A percentile compares a stretch with the other conserved stretches of the same genome.
phyloP scores from a whole-genome alignment of 2,888 invertebrate genomes.

The Drosophila fungiperda region DNA sequence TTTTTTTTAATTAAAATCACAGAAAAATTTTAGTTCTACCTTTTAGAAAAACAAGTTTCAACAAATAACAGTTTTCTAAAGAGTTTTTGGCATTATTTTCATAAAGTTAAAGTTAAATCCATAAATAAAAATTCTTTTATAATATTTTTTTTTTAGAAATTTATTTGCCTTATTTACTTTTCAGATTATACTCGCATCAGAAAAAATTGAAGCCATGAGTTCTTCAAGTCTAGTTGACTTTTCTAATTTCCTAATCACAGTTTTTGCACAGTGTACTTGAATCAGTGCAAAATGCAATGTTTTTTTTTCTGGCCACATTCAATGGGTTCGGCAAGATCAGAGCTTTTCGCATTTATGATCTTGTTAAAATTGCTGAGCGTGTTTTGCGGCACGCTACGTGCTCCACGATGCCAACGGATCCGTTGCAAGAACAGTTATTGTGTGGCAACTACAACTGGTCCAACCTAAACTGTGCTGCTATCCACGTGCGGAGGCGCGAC shows the following conservation, averaged over 20 bases:
- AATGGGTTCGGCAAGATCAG: slow-evolving; percentile 70
- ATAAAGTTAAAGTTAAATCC: too few relatives aligned
- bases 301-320: slow-evolving; percentile 4
- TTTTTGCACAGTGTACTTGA: background rate
- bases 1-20: accelerated
- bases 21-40: background rate
- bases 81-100: background rate
- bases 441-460: background rate
- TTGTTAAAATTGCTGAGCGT: slow-evolving; percentile 75
- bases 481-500: slow-evolving; percentile 73
- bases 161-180: background rate
- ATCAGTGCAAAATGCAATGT: background rate
- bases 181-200: too few relatives aligned
- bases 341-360: slow-evolving; percentile 73
- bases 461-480: background rate
- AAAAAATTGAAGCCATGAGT: background rate
- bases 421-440: slow-evolving; percentile 72
- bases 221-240: background rate
- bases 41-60: background rate
- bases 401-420: slow-evolving; percentile 52
- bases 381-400: slow-evolving; percentile 43
- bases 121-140: too few relatives aligned
- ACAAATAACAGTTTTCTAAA: background rate
- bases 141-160: background rate
- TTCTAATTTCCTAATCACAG: background rate